Percentiles rank a stretch among this genome's conserved stretches.
Evolutionary conservation across 2,113 vertebrate genomes (phyloP).

Genomic region (Thunnus maccoyii): DNA sequence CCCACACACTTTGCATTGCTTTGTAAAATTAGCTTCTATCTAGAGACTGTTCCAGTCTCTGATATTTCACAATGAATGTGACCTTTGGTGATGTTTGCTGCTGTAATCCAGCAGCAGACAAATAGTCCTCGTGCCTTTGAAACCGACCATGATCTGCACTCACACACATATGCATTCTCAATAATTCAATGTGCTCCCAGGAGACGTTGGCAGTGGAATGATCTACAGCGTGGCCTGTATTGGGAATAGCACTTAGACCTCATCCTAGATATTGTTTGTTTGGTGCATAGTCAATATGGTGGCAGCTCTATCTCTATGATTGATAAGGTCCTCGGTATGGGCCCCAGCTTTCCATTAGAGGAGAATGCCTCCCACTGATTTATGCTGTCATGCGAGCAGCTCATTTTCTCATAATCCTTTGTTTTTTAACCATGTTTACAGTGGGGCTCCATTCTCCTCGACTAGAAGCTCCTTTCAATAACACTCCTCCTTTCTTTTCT

Average conservation of each 20-base stretch:
- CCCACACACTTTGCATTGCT: constrained; percentile 36
- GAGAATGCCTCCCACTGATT: constrained; percentile 72
- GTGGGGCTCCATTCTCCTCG: constrained; percentile 11
- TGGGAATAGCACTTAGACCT: constrained; percentile 76
- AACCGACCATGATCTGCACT: constrained; percentile 17
- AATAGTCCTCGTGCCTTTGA: constrained; percentile 5
- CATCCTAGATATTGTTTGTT: constrained; percentile 80
- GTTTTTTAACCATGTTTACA: constrained; percentile 62
- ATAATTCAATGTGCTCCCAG: constrained; percentile 67
- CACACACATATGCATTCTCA: constrained; percentile 55
- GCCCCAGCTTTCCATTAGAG: constrained; percentile 69
- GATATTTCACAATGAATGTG: constrained; percentile 24
- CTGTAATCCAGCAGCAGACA: constrained; percentile 32
- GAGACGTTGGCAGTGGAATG: constrained; percentile 60
- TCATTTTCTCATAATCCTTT: constrained; percentile 75
- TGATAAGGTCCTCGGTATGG: constrained; percentile 65
- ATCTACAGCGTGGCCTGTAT: constrained; percentile 63
- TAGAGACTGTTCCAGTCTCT: constrained; percentile 18
- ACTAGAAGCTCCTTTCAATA: constrained; percentile 21
- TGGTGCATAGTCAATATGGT: constrained; percentile 75
- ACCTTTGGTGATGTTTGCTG: constrained; percentile 39
- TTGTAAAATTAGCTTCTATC: constrained; percentile 32
- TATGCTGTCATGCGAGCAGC: constrained; percentile 66
- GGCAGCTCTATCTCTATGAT: constrained; percentile 80
- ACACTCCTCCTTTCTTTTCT: neutral